These are phyloP conservation scores for Drosophila helvetica DNA, from an alignment of 2,888 invertebrate genomes.

Conservation along the genomic window DNA sequence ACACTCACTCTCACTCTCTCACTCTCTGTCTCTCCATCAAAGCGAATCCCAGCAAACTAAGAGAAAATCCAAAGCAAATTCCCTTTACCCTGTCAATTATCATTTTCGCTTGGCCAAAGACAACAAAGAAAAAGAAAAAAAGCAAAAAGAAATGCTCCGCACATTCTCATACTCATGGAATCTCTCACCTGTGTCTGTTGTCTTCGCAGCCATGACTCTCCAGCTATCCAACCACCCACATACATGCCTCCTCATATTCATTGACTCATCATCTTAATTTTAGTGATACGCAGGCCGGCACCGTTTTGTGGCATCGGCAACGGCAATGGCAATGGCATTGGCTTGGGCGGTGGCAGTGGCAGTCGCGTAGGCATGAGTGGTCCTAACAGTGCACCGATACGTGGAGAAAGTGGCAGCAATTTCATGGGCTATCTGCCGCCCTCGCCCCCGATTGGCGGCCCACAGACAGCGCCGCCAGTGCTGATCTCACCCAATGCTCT, in stretches of 20 bases:
- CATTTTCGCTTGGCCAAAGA: constrained; percentile 34
- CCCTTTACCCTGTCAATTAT: constrained; percentile 14
- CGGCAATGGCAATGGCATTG: constrained; percentile 44
- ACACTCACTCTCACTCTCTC: constrained; percentile 28
- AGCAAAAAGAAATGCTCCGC: constrained; percentile 22
- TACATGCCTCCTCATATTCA: constrained; percentile 71
- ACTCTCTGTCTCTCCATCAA: not conserved
- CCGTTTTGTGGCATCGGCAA: constrained; percentile 76
- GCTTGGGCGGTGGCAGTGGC: constrained; percentile 38
- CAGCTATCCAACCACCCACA: constrained; percentile 22
- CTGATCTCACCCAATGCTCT: constrained; percentile 76
- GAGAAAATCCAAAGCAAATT: constrained; percentile 25
- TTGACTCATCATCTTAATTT: constrained; percentile 83
- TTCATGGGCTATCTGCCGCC: constrained; percentile 45
- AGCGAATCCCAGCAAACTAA: not conserved
- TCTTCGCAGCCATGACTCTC: constrained; percentile 12
- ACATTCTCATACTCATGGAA: constrained; percentile 18
- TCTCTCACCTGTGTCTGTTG: constrained; percentile 17
- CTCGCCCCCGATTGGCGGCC: constrained; percentile 49
- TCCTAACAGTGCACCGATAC: constrained; percentile 30
- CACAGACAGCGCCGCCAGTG: constrained; percentile 53
- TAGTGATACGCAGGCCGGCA: constrained; percentile 86
- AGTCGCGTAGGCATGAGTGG: constrained; percentile 20
- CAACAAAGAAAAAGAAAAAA: not conserved
- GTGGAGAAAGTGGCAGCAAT: constrained; percentile 47